Percentiles rank a stretch among this genome's conserved stretches.
These are phyloP conservation scores for Rhinatrema bivittatum DNA, from an alignment of 2,797 vertebrate genomes.

Conservation along the genomic window DNA sequence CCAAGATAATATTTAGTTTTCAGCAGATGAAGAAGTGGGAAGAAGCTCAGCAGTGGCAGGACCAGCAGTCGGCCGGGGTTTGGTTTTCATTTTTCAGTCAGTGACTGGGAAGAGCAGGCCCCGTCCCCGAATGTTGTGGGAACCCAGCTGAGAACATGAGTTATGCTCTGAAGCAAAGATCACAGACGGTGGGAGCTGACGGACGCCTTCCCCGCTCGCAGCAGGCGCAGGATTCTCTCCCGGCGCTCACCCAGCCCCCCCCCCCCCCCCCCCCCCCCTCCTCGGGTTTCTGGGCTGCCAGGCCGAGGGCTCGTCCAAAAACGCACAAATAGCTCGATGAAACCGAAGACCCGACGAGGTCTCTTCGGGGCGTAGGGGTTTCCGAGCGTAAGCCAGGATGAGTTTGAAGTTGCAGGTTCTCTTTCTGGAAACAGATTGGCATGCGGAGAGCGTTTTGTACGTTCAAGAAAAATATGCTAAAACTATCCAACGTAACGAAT, in stretches of 20 bases:
- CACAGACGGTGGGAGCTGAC: conserved; percentile 12
- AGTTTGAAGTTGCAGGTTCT: too few relatives aligned
- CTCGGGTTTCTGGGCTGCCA: conserved; percentile 18
- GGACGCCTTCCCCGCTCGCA: conserved; percentile 8
- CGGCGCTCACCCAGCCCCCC: too few relatives aligned
- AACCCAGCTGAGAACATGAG: conserved; percentile 47
- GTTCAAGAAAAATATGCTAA: too few relatives aligned
- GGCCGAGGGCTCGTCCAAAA: conserved; percentile 16
- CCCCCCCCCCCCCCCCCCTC: too few relatives aligned
- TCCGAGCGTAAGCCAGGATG: too few relatives aligned
- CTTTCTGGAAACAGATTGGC: too few relatives aligned
- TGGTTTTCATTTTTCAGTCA: conserved; percentile 47
- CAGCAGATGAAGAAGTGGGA: conserved; percentile 39
- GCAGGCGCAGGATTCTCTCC: conserved; percentile 9
- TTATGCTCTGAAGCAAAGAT: conserved; percentile 30
- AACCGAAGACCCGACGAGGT: conserved; percentile 13
- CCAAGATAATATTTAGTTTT: too few relatives aligned
- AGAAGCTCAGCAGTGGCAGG: conserved; percentile 43
- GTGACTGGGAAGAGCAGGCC: conserved; percentile 49
- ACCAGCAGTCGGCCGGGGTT: conserved; percentile 35
- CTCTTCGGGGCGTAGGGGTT: too few relatives aligned
- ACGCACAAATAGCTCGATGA: not conserved
- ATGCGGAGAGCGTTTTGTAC: too few relatives aligned
- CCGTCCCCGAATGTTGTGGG: conserved; percentile 47
- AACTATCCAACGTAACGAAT: too few relatives aligned